phyloP scores from a whole-genome alignment of 92 coral and sea anemone genomes.

The Anthopleura xanthogrammica region DNA sequence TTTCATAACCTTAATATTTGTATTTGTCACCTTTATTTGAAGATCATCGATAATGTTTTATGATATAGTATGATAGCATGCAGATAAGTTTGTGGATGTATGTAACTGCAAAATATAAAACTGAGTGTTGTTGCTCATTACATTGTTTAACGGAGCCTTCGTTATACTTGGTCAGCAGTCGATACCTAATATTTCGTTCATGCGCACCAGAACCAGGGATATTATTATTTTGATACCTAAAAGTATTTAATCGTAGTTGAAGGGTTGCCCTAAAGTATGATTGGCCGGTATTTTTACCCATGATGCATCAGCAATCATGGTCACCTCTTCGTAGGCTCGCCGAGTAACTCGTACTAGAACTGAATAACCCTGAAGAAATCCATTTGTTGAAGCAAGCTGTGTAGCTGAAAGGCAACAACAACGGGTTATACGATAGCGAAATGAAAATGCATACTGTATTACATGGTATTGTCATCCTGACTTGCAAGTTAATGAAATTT shows the following conservation, averaged over 20 bases:
- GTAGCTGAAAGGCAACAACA: conserved; percentile 5
- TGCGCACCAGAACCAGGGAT: neutral
- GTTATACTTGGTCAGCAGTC: neutral
- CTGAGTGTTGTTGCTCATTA: too few relatives aligned
- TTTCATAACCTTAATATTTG: too few relatives aligned
- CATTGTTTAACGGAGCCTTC: neutral
- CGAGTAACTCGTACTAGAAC: neutral
- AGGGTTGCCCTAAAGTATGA: neutral
- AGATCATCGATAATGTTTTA: too few relatives aligned
- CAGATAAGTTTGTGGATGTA: too few relatives aligned
- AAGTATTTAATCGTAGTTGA: neutral
- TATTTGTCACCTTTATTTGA: too few relatives aligned
- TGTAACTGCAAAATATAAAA: too few relatives aligned
- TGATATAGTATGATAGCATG: too few relatives aligned
- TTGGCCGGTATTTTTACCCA: neutral
- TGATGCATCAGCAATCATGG: neutral
- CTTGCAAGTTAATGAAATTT: too few relatives aligned
- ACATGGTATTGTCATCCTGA: too few relatives aligned
- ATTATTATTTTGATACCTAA: neutral
- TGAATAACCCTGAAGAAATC: neutral
- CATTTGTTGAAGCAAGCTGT: conserved; percentile 1
- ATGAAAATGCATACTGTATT: too few relatives aligned
- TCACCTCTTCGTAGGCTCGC: neutral
- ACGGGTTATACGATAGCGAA: neutral
- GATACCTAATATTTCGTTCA: neutral